phyloP scores from a whole-genome alignment of 2,797 vertebrate genomes.

The Phyllotis vaccarum region DNA sequence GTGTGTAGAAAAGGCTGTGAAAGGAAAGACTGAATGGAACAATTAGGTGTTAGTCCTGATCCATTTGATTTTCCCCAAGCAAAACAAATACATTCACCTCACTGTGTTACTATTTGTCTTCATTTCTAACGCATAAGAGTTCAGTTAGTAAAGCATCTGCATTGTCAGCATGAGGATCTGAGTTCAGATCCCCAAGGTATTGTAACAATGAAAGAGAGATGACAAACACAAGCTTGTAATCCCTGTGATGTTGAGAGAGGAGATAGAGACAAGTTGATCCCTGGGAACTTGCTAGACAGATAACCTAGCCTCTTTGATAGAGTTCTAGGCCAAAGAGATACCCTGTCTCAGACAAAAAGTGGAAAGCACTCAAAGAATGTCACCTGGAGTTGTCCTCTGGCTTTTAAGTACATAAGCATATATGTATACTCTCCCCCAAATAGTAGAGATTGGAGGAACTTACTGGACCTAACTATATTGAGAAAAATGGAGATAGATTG shows the following conservation, averaged over 20 bases:
- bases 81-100: background rate
- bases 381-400: background rate
- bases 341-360: background rate
- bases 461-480: background rate
- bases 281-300: background rate
- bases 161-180: background rate
- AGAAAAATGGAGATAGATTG: background rate
- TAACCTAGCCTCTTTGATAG: background rate
- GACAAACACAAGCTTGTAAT: background rate
- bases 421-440: background rate
- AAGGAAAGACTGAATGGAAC: accelerated
- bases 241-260: background rate
- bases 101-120: background rate
- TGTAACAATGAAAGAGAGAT: background rate
- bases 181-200: background rate
- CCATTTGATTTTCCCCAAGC: background rate
- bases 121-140: background rate
- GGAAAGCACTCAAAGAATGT: background rate
- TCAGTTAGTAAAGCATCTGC: background rate
- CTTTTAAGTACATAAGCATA: background rate
- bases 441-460: background rate
- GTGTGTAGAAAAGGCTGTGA: accelerated
- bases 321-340: background rate
- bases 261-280: background rate
- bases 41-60: accelerated